Evolutionary conservation across 2,888 invertebrate species (phyloP).

Genomic region (Mythimna ferrago): DNA sequence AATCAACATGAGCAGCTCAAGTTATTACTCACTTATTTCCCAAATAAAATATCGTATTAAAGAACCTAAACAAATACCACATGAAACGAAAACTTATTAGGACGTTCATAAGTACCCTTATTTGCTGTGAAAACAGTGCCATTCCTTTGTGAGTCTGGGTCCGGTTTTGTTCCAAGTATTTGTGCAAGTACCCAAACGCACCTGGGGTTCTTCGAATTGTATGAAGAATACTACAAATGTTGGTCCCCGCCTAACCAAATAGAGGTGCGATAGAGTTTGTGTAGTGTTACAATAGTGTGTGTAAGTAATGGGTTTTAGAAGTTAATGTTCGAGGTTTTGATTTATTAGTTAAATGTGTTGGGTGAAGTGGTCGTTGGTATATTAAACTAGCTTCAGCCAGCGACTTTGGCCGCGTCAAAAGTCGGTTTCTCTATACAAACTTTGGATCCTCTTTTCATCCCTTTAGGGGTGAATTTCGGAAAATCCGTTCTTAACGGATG

Average conservation of each 20-base stretch:
- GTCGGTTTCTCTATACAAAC: no score
- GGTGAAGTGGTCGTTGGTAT: neutral
- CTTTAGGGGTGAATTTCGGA: no score
- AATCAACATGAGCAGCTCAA: conserved; percentile 54
- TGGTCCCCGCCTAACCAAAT: conserved; percentile 63
- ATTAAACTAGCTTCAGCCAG: neutral
- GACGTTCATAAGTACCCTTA: conserved; percentile 60
- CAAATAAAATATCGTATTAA: conserved; percentile 57
- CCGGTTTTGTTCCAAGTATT: conserved; percentile 71
- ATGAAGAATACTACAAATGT: conserved; percentile 70
- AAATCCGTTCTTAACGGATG: no score
- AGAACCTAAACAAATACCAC: conserved; percentile 62
- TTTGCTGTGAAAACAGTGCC: conserved; percentile 72
- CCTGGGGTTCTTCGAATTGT: conserved; percentile 72
- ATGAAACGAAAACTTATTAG: conserved; percentile 58
- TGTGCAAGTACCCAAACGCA: conserved; percentile 70
- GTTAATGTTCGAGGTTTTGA: conserved; percentile 43
- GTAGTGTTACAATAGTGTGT: conserved; percentile 52
- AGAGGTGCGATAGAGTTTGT: conserved; percentile 60
- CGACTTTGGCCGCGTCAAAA: no score
- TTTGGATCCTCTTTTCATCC: no score
- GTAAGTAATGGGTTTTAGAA: conserved; percentile 38
- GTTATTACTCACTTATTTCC: conserved; percentile 51
- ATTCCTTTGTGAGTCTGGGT: conserved; percentile 60
- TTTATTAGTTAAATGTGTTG: conserved; percentile 39